A percentile compares a stretch with the other conserved stretches of the same genome.
Evolutionary conservation across 2,113 vertebrate species (phyloP).

Genomic region (Sapajus apella): DNA sequence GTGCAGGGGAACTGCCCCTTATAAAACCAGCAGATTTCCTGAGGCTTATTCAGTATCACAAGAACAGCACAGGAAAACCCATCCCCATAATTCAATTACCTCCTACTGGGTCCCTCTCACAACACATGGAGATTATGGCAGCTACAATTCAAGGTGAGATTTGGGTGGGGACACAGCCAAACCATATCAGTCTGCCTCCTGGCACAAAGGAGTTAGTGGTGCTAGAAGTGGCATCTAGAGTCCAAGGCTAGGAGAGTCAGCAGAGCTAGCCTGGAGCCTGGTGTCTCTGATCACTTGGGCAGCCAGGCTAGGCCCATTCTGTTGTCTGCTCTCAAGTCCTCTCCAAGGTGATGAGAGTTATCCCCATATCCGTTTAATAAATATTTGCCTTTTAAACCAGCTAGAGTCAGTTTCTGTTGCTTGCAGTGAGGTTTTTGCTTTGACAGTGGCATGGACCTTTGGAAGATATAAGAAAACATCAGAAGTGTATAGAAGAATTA

Average conservation of each 20-base stretch:
- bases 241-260: background rate
- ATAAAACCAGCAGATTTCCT: too few species aligned
- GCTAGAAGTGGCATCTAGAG: background rate
- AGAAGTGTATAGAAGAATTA: background rate
- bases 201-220: background rate
- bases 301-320: background rate
- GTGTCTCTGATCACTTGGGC: background rate
- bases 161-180: too few species aligned
- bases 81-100: too few species aligned
- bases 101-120: too few species aligned
- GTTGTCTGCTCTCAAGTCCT: background rate
- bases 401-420: background rate
- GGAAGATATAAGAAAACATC: background rate
- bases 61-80: too few species aligned
- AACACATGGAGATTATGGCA: too few species aligned
- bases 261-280: background rate
- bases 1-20: too few species aligned
- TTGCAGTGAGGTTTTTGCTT: background rate
- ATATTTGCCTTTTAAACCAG: background rate
- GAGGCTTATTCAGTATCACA: too few species aligned
- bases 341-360: background rate
- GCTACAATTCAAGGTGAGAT: too few species aligned
- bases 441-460: background rate
- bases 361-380: background rate
- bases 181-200: background rate